Evolutionary conservation across 1,140 invertebrate genomes (phyloP).

Genomic region (Sarcophaga bullata): DNA sequence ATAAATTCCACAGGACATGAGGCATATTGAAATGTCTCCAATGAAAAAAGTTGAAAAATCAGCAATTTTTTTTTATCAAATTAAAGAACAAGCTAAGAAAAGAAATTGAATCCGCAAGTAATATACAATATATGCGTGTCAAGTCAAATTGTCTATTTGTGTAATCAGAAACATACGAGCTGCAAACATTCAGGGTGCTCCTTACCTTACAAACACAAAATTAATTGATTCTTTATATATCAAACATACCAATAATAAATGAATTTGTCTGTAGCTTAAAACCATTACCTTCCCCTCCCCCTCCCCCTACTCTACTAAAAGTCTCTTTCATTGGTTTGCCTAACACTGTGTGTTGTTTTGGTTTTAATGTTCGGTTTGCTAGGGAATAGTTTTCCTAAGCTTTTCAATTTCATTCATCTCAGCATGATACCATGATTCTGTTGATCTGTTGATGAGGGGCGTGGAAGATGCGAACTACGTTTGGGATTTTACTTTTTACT

Average conservation of each 20-base stretch:
- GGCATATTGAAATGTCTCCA: not conserved
- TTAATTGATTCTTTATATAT: too few species aligned
- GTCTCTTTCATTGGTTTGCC: too few species aligned
- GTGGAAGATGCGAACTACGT: not conserved
- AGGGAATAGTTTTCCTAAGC: slow-evolving; percentile 1
- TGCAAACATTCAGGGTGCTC: too few species aligned
- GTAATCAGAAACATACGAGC: too few species aligned
- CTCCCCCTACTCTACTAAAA: too few species aligned
- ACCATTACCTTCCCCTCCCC: too few species aligned
- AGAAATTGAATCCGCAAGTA: not conserved
- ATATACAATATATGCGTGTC: not conserved
- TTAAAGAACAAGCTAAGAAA: not conserved
- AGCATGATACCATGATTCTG: not conserved
- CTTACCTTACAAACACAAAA: too few species aligned
- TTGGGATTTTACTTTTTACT: too few species aligned
- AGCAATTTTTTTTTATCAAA: not conserved
- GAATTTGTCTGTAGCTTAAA: too few species aligned
- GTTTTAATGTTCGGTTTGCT: not conserved
- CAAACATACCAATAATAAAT: too few species aligned
- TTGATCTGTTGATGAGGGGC: not conserved
- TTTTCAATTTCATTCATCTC: slow-evolving; percentile 11
- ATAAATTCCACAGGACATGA: not conserved
- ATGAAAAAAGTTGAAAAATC: slow-evolving; percentile 9
- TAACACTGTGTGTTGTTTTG: too few species aligned
- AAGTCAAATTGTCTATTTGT: too few species aligned